A percentile compares a stretch with the other conserved stretches of the same genome.
Conservation (phyloP, 2,113 vertebrate species). For the Anguilla japonica region DNA sequence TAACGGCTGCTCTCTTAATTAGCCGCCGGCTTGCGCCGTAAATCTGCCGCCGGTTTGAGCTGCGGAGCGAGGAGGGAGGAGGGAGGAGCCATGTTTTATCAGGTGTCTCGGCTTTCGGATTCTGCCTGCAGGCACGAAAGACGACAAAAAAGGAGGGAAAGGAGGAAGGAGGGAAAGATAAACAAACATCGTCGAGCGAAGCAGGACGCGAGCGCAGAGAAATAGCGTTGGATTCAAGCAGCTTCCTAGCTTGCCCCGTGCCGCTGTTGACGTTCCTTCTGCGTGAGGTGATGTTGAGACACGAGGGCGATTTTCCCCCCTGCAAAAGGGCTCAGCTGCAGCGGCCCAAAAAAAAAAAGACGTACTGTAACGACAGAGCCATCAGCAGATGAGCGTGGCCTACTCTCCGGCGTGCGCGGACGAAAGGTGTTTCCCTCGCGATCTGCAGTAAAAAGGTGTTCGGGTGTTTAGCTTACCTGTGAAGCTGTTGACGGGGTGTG, state of each 20-base stretch:
- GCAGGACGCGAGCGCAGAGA: constrained; percentile 36
- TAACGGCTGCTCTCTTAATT: constrained; percentile 62
- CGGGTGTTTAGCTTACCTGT: background rate
- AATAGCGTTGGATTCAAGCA: constrained; percentile 21
- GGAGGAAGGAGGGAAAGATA: constrained; percentile 36
- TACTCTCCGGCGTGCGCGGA: background rate
- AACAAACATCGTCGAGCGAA: constrained; percentile 55
- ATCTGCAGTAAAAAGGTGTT: background rate
- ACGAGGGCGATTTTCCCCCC: constrained; percentile 14
- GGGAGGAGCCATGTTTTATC: constrained; percentile 53
- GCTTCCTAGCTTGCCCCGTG: constrained; percentile 26
- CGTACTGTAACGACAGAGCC: background rate
- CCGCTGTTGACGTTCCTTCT: constrained; percentile 28
- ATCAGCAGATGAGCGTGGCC: background rate
- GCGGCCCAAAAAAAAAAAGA: constrained; percentile 18
- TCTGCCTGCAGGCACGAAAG: constrained; percentile 31
- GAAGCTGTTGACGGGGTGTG: background rate
- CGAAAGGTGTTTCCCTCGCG: background rate
- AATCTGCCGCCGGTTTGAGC: constrained; percentile 48
- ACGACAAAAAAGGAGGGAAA: constrained; percentile 32
- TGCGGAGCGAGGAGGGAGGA: constrained; percentile 27
- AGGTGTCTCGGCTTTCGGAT: constrained; percentile 43
- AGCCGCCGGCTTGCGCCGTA: constrained; percentile 56
- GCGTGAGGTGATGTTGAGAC: constrained; percentile 42
- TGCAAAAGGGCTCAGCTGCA: background rate